Evolutionary conservation across 2,888 invertebrate species (phyloP), one percentile per base, ranked within the genome.

Genomic region (Tortricodes alternella): DNA sequence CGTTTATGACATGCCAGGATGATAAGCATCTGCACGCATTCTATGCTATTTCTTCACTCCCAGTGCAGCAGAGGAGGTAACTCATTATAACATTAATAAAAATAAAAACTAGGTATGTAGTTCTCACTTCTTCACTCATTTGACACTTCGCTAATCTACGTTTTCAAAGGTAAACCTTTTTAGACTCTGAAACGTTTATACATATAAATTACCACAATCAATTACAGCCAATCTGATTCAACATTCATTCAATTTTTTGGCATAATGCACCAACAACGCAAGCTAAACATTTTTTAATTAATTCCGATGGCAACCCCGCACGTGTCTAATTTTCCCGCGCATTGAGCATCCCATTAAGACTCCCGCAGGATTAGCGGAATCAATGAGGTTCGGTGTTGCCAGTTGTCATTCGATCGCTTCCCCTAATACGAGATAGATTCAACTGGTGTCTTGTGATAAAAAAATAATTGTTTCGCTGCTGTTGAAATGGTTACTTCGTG

Each of bases 351-450:
- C 78, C 74, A 80, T 80, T 83, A 80, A 71, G 76, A 74, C 67
- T 76, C 83, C 80, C 78, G 65, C 72, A 72, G 82, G 85, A 83
- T 85, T 84, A 84, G 70, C 71, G 67, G 71, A 83, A 83, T 83
- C 85, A 85, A 84, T 85, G 83, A 82, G 78, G 70, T 80, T 52
- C 53, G 53, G 58, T 58, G 64, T 63, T 60, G 63, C 55, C 56
- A 62, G 61, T 68, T 69, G 72, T 65, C 70, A 67, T 67, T 65
- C 66, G 7, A 27, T 41, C 46, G 48, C 53, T 49, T 48, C 48
- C 29, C 44, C n/a, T n/a, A n/a, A n/a, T 44, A 18, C 16, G 27
- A 11, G 15, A 32, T 21, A 24, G 34, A 49, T 39, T 44, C 48
- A 46, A 53, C 48, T 48, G 53, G 58, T 48, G 53, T 35, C 46